These are phyloP conservation scores for Neoseiulus cucumeris DNA, from an alignment of 1,140 invertebrate species.

Conservation along the genomic window DNA sequence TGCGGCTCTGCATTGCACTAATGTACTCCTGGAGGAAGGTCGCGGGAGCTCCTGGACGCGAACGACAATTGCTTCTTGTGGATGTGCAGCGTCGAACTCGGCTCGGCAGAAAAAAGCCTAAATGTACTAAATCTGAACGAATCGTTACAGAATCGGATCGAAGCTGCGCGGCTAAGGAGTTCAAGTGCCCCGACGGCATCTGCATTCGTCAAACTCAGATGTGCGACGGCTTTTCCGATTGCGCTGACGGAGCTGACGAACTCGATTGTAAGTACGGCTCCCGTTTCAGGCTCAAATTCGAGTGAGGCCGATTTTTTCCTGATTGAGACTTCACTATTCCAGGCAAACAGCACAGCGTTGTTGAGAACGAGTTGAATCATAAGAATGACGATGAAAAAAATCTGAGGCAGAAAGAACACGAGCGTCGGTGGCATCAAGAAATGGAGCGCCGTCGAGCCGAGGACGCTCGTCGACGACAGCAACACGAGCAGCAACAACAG, in stretches of 20 bases:
- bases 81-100: constrained; percentile 25
- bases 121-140: constrained; percentile 24
- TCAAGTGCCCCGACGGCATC: constrained; percentile 21
- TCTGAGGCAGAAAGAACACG: background rate
- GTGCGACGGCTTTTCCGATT: constrained; percentile 26
- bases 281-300: too few relatives aligned
- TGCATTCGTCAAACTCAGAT: constrained; percentile 22
- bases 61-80: constrained; percentile 23
- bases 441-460: background rate
- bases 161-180: constrained; percentile 13
- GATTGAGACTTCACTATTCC: background rate
- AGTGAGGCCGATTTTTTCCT: too few relatives aligned
- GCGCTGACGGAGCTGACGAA: constrained; percentile 26
- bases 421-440: background rate
- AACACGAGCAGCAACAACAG: background rate
- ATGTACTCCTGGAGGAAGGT: too few relatives aligned
- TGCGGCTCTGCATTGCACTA: too few relatives aligned
- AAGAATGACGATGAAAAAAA: background rate
- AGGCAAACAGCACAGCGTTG: background rate
- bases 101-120: constrained; percentile 24
- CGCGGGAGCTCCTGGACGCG: constrained; percentile 18
- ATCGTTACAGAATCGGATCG: constrained; percentile 1
- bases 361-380: background rate
- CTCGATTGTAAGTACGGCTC: constrained; percentile 23
- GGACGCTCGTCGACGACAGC: background rate